Evolutionary conservation across 2,797 vertebrate genomes (phyloP), one percentile per base, ranked within the genome.

Genomic region (Cetoscarus ocellatus): DNA sequence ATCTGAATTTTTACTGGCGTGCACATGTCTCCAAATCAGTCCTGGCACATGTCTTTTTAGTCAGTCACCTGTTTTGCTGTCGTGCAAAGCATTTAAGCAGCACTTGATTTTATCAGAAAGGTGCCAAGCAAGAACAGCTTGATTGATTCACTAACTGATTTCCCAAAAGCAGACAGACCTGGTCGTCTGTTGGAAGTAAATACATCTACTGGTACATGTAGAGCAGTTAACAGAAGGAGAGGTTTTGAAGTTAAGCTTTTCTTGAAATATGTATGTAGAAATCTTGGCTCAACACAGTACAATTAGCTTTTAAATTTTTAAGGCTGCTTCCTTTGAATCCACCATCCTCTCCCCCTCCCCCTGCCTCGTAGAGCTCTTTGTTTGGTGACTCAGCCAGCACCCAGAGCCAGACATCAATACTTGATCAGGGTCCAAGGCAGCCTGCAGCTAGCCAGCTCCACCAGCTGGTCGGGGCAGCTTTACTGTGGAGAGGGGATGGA

Each of bases 391-490:
- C 75, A 62, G 77, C 72, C 85, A 78, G 63, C 79, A 43, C 39
- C 34, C 47, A 80, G 59, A 84, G 73, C 79, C 84, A 86, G 84
- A 85, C 82, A 84, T 80, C 82, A 74, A 75, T 76, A 88, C 83
- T 91, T 91, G 90, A 90, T 83, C 63, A 6, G 75, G 39, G 67
- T 87, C 90, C 89, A 91, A 88, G 58, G 58, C 48, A 11, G 86
- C 88, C 84, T 49, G 79, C 82, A 84, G 91, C 87, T 61, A 78
- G 83, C 75, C 75, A 62, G 87, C 82, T 85, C 85, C 80, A 87
- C 87, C 89, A 90, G 89, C 90, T 92, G 91, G 87, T 86, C 60
- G 13, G 75, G 80, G 75, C 68, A 60, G 77, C 77, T 79, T 78
- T 67, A 54, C 49, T 51, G 49, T 38, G 60, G 67, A 84, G 70